Evolutionary conservation across 1,140 invertebrate genomes (phyloP).

Genomic region (Manduca sexta): DNA sequence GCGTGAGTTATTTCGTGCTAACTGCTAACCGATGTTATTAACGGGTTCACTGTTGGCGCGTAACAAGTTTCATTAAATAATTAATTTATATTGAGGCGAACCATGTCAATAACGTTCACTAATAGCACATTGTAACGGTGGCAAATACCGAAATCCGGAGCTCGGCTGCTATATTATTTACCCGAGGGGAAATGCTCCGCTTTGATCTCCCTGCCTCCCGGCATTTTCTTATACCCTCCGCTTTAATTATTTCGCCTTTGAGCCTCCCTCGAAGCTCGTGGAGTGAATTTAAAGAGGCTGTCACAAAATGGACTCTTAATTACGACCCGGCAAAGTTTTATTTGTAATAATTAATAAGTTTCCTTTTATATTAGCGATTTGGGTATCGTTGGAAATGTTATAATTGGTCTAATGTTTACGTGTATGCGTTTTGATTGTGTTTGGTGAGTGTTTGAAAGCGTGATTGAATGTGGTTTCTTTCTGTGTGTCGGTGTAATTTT

Average conservation of each 20-base stretch:
- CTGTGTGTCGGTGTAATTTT: too few relatives aligned
- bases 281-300: conserved; percentile 68
- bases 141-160: conserved; percentile 51
- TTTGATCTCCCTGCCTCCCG: conserved; percentile 53
- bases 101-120: conserved; percentile 17
- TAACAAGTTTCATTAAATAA: conserved; percentile 10
- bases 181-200: conserved; percentile 47
- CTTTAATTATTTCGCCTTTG: conserved; percentile 69
- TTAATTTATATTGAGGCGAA: conserved; percentile 16
- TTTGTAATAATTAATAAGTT: conserved; percentile 64
- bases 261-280: conserved; percentile 37
- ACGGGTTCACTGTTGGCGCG: not conserved
- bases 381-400: too few relatives aligned
- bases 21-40: not conserved
- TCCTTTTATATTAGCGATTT: conserved; percentile 20
- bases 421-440: too few relatives aligned
- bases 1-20: not conserved
- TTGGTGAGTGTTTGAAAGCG: too few relatives aligned
- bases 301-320: conserved; percentile 67
- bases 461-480: too few relatives aligned
- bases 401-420: too few relatives aligned
- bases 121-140: conserved; percentile 29
- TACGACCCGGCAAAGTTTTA: conserved; percentile 47
- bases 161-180: conserved; percentile 49
- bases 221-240: conserved; percentile 56